Evolutionary conservation across 2,888 invertebrate genomes (phyloP).

Genomic region (Polydrusus cervinus): DNA sequence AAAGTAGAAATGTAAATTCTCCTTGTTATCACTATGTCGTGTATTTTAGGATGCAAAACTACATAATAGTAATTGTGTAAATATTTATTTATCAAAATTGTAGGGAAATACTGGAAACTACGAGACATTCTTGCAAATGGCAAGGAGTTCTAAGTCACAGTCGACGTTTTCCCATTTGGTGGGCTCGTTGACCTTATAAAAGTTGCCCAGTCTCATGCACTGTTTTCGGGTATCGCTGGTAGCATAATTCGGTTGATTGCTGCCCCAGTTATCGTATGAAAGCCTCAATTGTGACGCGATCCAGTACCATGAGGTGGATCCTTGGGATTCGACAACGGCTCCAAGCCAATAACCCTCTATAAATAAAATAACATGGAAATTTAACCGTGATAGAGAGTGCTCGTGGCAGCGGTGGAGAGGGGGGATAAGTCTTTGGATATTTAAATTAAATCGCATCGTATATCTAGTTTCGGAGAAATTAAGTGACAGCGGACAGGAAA

Average conservation of each 20-base stretch:
- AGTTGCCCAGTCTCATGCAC: conserved; percentile 33
- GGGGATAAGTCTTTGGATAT: too few species aligned
- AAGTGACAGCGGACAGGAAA: too few species aligned
- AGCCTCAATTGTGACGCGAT: not conserved
- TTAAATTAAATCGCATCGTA: too few species aligned
- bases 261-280: conserved; percentile 32
- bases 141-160: conserved; percentile 17
- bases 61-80: too few species aligned
- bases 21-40: too few species aligned
- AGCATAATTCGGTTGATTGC: conserved; percentile 21
- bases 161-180: conserved; percentile 25
- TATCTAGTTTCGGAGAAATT: too few species aligned
- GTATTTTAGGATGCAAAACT: too few species aligned
- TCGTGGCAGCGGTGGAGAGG: too few species aligned
- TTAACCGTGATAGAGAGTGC: not conserved
- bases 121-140: conserved; percentile 13
- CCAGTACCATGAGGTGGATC: conserved; percentile 25
- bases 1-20: too few species aligned
- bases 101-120: not conserved
- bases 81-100: too few species aligned
- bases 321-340: not conserved
- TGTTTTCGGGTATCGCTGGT: not conserved
- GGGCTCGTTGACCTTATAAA: conserved; percentile 19
- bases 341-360: conserved; percentile 45
- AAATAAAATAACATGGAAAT: not conserved